Base-by-base conservation (phyloP, 2,888 invertebrate genomes). In the Apotomis turbidana region DNA sequence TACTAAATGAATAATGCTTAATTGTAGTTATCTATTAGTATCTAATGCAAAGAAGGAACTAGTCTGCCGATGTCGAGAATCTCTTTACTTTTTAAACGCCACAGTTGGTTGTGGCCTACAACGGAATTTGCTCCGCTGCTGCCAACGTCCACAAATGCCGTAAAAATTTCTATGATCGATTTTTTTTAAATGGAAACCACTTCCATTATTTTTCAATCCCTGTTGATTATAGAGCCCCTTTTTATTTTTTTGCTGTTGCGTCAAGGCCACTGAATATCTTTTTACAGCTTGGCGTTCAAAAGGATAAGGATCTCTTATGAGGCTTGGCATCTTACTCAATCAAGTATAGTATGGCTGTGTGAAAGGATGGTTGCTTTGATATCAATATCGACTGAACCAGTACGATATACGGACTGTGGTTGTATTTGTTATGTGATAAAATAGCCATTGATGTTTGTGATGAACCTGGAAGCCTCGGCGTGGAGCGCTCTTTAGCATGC, bases 11-110 rank as follows among this genome's bases (percentile, higher is more conserved):
- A 81, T 83, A 85, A 84, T 81, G 77, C 76, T 78, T 76, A 81
- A 78, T 71, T 80, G 79, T 83, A 85, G 80, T 82, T 76, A 85
- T 85, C 83, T 85, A 84, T 84, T 84, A 85, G 72, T 69, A 67
- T 63, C 62, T 77, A 51, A 68, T 68, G 63, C 62, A 72, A 72
- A 68, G 58, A 77, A 71, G 55, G 81, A 83, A 83, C 89, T 89
- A 89, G 89, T 89, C 88, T 76, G 63, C 63, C 63, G 68, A 59
- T 54, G 41, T 61, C 13, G 46, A 46, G 52, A 59, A 57, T 46
- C 46, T 70, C n/a, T n/a, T n/a, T 27, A 27, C 27, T 2, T 27
- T 27, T 27, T 27, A 27, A 27, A 52, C 61, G 60, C 27, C 2
- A 27, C 27, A 27, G 27, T 27, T 2, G 27, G 27, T 27, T 27